Conservation (phyloP, 2,888 invertebrate genomes). For the Rhopalosiphum nymphaeae region DNA sequence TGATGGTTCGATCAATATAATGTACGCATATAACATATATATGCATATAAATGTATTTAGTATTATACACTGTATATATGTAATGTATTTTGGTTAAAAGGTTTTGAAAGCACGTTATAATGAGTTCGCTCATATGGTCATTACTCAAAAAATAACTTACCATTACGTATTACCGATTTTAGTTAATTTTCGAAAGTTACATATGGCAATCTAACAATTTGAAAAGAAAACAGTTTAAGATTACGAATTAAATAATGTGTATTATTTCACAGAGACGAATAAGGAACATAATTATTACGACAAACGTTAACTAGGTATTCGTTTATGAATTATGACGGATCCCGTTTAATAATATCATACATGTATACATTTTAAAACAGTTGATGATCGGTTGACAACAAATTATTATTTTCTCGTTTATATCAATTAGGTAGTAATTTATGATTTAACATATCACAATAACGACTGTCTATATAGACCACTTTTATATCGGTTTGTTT, state of each 20-base stretch:
- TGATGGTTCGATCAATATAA: slow-evolving; percentile 36
- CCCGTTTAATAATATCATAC: not conserved
- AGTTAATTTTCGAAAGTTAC: slow-evolving; percentile 7
- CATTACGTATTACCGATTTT: not conserved
- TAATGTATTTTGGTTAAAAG: slow-evolving; percentile 12
- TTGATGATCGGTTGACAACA: not conserved
- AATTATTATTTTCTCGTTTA: not conserved
- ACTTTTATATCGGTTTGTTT: not conserved
- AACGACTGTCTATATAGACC: not conserved
- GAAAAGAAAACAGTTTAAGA: not conserved
- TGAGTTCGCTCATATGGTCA: not conserved
- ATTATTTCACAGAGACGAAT: not conserved
- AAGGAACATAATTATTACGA: not conserved
- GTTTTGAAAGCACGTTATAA: slow-evolving; percentile 31
- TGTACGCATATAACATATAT: not conserved
- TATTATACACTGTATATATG: not conserved
- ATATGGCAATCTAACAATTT: not conserved
- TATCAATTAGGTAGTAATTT: slow-evolving; percentile 19
- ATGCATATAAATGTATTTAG: not conserved
- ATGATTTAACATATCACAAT: not conserved
- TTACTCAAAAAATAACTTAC: slow-evolving; percentile 16
- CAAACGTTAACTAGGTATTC: not conserved
- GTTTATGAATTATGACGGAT: not conserved
- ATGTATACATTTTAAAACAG: not conserved
- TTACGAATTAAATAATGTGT: slow-evolving; percentile 2